Evolutionary conservation across 2,888 invertebrate species (phyloP).

Genomic region (Cerceris ruficornis): DNA sequence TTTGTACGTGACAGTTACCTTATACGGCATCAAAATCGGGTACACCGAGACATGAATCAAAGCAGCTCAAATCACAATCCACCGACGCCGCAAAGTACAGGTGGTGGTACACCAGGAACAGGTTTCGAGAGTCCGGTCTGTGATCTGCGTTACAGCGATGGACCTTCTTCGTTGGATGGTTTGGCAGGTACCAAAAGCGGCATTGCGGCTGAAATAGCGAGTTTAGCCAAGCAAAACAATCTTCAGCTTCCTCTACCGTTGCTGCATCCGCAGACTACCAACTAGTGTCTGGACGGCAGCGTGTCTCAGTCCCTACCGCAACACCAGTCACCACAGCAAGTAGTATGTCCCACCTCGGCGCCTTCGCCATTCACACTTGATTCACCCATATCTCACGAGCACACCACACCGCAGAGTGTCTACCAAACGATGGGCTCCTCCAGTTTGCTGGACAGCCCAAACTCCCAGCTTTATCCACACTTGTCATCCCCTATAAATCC

Average conservation of each 20-base stretch:
- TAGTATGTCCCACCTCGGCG: conserved; percentile 74
- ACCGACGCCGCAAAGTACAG: conserved; percentile 78
- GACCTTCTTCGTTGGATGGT: conserved; percentile 78
- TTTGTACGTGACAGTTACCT: conserved; percentile 91
- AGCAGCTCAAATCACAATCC: conserved; percentile 78
- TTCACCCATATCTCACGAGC: conserved; percentile 69
- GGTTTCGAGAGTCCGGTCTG: conserved; percentile 81
- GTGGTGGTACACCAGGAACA: conserved; percentile 75
- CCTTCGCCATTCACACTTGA: conserved; percentile 73
- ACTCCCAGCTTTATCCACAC: conserved; percentile 71
- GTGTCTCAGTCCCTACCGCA: conserved; percentile 74
- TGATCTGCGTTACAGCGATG: conserved; percentile 80
- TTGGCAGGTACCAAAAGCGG: conserved; percentile 74
- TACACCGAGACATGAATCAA: conserved; percentile 84
- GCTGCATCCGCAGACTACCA: conserved; percentile 80
- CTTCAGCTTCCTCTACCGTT: conserved; percentile 80
- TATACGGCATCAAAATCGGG: conserved; percentile 90
- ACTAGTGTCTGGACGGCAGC: conserved; percentile 80
- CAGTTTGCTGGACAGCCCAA: conserved; percentile 64
- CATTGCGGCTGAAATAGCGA: conserved; percentile 79
- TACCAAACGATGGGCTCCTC: conserved; percentile 76
- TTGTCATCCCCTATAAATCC: conserved; percentile 67
- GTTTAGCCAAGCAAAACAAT: conserved; percentile 80
- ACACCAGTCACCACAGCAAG: conserved; percentile 71
- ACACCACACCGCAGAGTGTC: conserved; percentile 77